These are phyloP conservation scores for Penaeus vannamei DNA, from an alignment of 1,140 invertebrate genomes.

Conservation along the genomic window DNA sequence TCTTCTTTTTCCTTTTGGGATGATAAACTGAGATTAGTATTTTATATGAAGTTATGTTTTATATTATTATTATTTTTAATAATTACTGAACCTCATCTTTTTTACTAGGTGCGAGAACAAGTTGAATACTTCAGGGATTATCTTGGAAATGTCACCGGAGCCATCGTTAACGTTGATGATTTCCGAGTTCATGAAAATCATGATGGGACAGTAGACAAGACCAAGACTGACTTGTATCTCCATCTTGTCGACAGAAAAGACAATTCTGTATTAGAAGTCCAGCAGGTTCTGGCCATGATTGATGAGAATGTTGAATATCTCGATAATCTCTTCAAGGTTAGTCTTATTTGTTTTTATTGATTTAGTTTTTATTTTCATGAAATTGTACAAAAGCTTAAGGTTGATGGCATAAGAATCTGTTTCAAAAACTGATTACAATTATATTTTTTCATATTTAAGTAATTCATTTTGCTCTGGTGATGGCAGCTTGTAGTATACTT, in stretches of 20 bases:
- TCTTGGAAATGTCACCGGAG: conserved; percentile 87
- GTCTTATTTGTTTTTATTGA: background rate
- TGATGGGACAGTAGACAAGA: conserved; percentile 93
- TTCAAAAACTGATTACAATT: no score
- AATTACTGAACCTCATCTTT: conserved; percentile 53
- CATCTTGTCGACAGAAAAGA: conserved; percentile 92
- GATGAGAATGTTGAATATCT: conserved; percentile 93
- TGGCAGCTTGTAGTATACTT: no score
- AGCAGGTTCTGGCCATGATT: conserved; percentile 85
- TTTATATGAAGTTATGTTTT: background rate
- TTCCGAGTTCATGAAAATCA: conserved; percentile 93
- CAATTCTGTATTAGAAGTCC: conserved; percentile 91
- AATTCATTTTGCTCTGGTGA: no score
- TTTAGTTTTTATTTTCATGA: background rate
- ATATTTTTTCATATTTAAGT: no score
- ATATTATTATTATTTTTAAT: background rate
- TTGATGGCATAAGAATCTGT: no score
- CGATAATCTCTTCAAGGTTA: conserved; percentile 88
- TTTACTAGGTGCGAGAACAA: conserved; percentile 54
- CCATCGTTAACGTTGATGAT: conserved; percentile 94
- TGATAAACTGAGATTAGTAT: background rate
- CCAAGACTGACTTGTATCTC: conserved; percentile 93
- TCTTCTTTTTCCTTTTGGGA: background rate
- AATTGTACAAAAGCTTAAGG: no score
- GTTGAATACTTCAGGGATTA: conserved; percentile 75